Conservation (phyloP, 2,888 invertebrate genomes). For the Tenthredo distinguenda region DNA sequence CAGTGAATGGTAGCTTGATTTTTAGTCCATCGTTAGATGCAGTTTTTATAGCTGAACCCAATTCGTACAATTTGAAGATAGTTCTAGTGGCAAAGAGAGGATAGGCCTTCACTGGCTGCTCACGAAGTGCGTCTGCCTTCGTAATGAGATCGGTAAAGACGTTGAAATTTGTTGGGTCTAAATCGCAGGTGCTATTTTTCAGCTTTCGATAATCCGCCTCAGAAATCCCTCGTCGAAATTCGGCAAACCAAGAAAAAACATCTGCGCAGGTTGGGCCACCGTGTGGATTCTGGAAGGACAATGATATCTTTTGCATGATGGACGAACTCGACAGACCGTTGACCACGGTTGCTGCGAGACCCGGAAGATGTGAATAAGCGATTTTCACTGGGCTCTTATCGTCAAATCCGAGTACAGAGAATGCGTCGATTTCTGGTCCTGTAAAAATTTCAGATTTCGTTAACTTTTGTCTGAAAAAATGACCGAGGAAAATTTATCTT, state of each 20-base stretch:
- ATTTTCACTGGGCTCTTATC: constrained; percentile 64
- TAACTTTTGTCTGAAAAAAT: background rate
- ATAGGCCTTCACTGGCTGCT: constrained; percentile 63
- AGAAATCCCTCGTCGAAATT: constrained; percentile 63
- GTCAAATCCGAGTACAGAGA: constrained; percentile 69
- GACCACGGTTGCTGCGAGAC: constrained; percentile 67
- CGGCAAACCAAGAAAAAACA: constrained; percentile 66
- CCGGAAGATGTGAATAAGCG: constrained; percentile 64
- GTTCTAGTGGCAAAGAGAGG: constrained; percentile 61
- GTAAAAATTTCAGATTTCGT: constrained; percentile 24
- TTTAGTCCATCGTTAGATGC: constrained; percentile 39
- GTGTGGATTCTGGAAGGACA: constrained; percentile 48
- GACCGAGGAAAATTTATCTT: background rate
- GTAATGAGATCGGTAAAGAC: constrained; percentile 66
- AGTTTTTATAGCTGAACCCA: constrained; percentile 56
- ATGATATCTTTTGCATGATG: constrained; percentile 59
- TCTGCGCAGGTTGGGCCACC: constrained; percentile 61
- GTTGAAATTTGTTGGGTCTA: constrained; percentile 68
- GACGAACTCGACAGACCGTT: constrained; percentile 67
- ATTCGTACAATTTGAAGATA: constrained; percentile 62
- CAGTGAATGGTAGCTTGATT: background rate
- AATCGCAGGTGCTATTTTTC: constrained; percentile 68
- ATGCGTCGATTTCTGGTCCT: constrained; percentile 60
- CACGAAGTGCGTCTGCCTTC: constrained; percentile 61
- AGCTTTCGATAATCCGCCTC: constrained; percentile 65